Percentiles rank a stretch among this genome's conserved stretches.
These are phyloP conservation scores for Puma concolor DNA, from an alignment of 2,113 vertebrate species.

Conservation along the genomic window DNA sequence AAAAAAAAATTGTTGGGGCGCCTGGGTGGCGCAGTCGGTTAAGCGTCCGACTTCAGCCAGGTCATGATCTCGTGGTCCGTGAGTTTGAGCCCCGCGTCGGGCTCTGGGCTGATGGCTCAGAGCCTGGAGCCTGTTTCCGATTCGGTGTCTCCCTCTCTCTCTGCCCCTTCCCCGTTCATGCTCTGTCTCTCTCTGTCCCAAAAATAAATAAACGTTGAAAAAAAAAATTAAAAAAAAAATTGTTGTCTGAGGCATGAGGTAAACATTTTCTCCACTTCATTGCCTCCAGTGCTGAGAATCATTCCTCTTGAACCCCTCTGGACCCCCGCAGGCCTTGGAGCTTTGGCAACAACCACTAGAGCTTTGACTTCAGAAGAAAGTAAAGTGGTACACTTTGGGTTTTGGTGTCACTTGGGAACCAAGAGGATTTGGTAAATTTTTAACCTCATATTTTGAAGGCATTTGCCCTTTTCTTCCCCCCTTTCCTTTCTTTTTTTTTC, in stretches of 20 bases:
- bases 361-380: neutral
- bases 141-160: no score
- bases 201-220: no score
- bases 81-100: no score
- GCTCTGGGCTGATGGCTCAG: no score
- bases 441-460: constrained; percentile 35
- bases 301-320: constrained; percentile 33
- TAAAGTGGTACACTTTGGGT: constrained; percentile 28
- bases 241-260: constrained; percentile 28
- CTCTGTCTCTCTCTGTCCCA: no score
- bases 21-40: no score
- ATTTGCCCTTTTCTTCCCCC: neutral
- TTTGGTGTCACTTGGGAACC: constrained; percentile 7
- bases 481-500: neutral
- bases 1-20: neutral
- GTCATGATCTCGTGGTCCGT: no score
- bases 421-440: constrained; percentile 47
- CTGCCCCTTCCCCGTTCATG: no score
- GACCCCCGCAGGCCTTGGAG: neutral
- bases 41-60: no score
- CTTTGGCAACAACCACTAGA: neutral
- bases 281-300: neutral
- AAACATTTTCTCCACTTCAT: constrained; percentile 44
- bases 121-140: no score
- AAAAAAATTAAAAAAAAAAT: neutral